Base-by-base conservation (phyloP, 1,140 invertebrate species). In the Pseudomyrmex gracilis region DNA sequence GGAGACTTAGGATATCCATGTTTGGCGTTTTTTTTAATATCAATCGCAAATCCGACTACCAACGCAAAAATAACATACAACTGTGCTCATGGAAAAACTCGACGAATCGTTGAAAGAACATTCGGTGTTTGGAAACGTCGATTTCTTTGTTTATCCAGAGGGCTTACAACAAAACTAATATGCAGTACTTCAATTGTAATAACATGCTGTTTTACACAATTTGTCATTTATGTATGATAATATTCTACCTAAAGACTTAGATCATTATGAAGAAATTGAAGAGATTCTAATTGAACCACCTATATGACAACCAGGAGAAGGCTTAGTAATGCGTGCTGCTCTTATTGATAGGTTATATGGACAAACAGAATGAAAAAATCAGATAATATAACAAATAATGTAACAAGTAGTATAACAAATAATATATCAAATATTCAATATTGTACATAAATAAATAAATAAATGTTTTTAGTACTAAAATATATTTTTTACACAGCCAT, bases 61-160 rank as follows among this genome's bases (percentile, higher is more conserved):
- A 22, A 70, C 34, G 67, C 22, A 70, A 7, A 68, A 68, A 8
- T 68, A 7, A 78, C 66, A 0, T 92, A 91, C 64, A 94, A 93
- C 83, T 74, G 82, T 10, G 87, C 90, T 9, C 93, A 94, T 53
- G 91, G 90, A 13, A 83, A 85, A 67, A 93, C 93, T 94, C 12
- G 93, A 94, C 82, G 34, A 5, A 34, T 34, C 1, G 2, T 34
- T 34, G 34, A 34, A 34, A 64, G 93, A 34, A 86, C 82, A 8
- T 93, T 91, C 85, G 92, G 93, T 9, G 73, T 91, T 1, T 93
- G 89, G 91, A 94, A 94, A 76, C 82, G 90, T 68, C 61, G 91
- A 22, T 94, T 94, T 87, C 85, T 89, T 20, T 87, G 86, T 13
- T 77, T 92, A 51, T 49, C 82, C 0, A 53, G 80, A 67, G 89